Evolutionary conservation across 2,888 invertebrate genomes (phyloP), one percentile per base, ranked within the genome.

Genomic region (Agrenia bidenticulata): DNA sequence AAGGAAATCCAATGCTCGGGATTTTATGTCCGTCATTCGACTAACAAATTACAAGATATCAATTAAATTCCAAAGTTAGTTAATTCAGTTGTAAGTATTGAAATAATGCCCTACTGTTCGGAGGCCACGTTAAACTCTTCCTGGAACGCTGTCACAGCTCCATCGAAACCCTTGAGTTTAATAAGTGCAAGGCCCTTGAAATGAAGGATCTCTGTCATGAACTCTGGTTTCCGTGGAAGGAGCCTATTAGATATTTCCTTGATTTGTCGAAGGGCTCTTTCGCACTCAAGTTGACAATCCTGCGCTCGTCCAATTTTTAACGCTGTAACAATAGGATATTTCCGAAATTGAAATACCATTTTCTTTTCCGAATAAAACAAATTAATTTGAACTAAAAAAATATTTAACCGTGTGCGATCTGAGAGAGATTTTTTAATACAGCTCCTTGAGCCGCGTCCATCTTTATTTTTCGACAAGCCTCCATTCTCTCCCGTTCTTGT

Each of bases 1-100:
- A 15, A 80, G 62, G 64, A 79, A 80, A 66, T 81, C 81, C 61
- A 80, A 67, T 5, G 81, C 80, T 64, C 80, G 70, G 2, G 79
- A 79, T 60, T 77, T 78, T 2, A 79, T 78, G 61, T 80, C 80
- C 17, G 77, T 32, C 80, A 73, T 73, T 56, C 67, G 63, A 21
- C 72, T 74, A 45, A 5, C 7, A 39, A 39, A 39, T 11, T 39
- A 15, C 39, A 39, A 15, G 15, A 39, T 11, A 39, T 15, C 7
- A n/a, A n/a, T n/a, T n/a, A n/a, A n/a, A n/a, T n/a, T n/a, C n/a
- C n/a, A n/a, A n/a, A n/a, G n/a, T n/a, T n/a, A n/a, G n/a, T n/a
- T n/a, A n/a, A n/a, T n/a, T n/a, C n/a, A n/a, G n/a, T n/a, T n/a
- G n/a, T n/a, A n/a, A n/a, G n/a, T n/a, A n/a, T n/a, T n/a, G n/a